Base-by-base conservation (phyloP, 2,797 vertebrate species). In the Xenops minutus region DNA sequence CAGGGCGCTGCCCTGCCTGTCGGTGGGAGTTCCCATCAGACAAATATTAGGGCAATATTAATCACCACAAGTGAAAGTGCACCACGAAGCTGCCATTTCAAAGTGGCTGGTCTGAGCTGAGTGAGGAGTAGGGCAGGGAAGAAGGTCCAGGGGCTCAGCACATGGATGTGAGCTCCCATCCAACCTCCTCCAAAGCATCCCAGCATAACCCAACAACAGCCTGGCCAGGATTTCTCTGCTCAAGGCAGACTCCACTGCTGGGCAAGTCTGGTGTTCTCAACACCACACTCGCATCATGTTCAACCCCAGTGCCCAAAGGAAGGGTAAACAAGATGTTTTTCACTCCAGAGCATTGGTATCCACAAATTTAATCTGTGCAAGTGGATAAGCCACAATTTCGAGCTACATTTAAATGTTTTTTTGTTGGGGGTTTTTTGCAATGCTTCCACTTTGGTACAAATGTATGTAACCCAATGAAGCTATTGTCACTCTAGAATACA, bases 11-110 rank as follows among this genome's bases (percentile, higher is more conserved):
- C 94, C 94, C 92, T 90, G 79, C 89, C 77, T 7, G 0, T 32
- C 6, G 0, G 55, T 76, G 74, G 85, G 83, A 95, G 89, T 82
- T 67, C 59, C 83, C 83, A 58, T 52, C 93, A 80, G 46, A 67
- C 85, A 94, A 83, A 86, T 90, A 94, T 91, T 63, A 86, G 37
- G 91, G 85, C 67, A 92, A 89, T 81, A 86, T 76, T 91, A 91
- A 95, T 95, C 52, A 86, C 41, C 37, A 2, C 7, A 14, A 94
- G 86, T 44, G 81, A 94, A 93, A 93, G 92, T 52, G 63, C 74
- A 82, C 55, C 76, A 21, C 43, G 44, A 43, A 84, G 79, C 73
- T 79, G 71, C 84, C 7, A 8, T 66, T 88, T 51, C 83, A 27
- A 48, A 91, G 22, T 7, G 26, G 23, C 48, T 85, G 68, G 58